phyloP scores from a whole-genome alignment of 2,888 invertebrate species.

The Andrena flavipes region DNA sequence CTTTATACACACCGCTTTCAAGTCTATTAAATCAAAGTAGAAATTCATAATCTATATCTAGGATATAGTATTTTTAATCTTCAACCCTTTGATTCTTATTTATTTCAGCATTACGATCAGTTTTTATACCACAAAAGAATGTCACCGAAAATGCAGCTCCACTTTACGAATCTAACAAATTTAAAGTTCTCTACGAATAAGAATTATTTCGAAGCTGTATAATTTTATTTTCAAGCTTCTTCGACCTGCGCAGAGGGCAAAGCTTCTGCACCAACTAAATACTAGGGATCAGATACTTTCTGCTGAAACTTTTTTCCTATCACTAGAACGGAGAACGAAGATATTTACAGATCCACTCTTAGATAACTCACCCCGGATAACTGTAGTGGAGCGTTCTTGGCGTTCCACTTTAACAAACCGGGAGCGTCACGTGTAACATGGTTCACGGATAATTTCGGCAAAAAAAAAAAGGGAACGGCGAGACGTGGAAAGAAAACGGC shows the following conservation, averaged over 20 bases:
- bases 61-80: too few relatives aligned
- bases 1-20: not conserved
- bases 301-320: not conserved
- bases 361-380: not conserved
- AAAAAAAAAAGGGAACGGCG: constrained; percentile 20
- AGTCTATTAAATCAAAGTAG: not conserved
- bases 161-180: too few relatives aligned
- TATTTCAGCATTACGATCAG: too few relatives aligned
- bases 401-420: constrained; percentile 41
- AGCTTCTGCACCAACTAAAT: too few relatives aligned
- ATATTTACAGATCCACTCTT: not conserved
- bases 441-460: constrained; percentile 53
- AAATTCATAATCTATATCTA: too few relatives aligned
- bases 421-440: constrained; percentile 12
- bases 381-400: constrained; percentile 15
- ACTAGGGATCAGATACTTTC: not conserved
- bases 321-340: not conserved
- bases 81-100: too few relatives aligned
- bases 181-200: too few relatives aligned
- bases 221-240: too few relatives aligned
- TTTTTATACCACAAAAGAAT: too few relatives aligned
- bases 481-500: constrained; percentile 38
- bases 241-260: too few relatives aligned
- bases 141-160: too few relatives aligned
- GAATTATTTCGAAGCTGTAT: too few relatives aligned